Conservation (phyloP, 1,140 invertebrate species). For the Nasonia longicornis region DNA sequence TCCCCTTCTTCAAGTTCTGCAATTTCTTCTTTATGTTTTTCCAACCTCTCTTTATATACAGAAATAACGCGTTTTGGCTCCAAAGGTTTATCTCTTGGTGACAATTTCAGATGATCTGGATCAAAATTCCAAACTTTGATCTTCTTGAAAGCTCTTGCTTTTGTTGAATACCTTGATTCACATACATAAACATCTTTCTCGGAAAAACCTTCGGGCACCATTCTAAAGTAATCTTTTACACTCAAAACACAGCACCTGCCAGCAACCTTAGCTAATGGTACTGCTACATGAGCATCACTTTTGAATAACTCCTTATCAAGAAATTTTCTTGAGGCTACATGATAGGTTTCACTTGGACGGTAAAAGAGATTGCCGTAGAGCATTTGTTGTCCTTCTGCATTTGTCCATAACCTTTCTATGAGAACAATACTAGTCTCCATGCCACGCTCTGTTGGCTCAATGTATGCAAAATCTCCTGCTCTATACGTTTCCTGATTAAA, state of each 20-base stretch:
- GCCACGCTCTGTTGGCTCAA: constrained; percentile 83
- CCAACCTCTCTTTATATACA: constrained; percentile 90
- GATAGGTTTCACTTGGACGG: constrained; percentile 93
- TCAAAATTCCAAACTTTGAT: constrained; percentile 90
- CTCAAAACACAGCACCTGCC: constrained; percentile 94
- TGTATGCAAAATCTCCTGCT: constrained; percentile 92
- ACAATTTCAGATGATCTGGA: constrained; percentile 75
- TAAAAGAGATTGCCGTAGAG: constrained; percentile 83
- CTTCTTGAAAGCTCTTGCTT: constrained; percentile 91
- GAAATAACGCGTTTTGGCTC: constrained; percentile 91
- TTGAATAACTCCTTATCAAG: constrained; percentile 97
- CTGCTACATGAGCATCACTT: constrained; percentile 87
- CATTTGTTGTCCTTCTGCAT: constrained; percentile 86
- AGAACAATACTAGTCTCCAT: constrained; percentile 88
- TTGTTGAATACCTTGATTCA: constrained; percentile 93
- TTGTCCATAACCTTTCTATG: constrained; percentile 90
- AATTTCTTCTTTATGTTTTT: constrained; percentile 91
- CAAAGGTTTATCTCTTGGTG: constrained; percentile 79
- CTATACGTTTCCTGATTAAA: constrained; percentile 81
- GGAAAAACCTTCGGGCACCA: constrained; percentile 85
- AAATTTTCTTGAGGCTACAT: constrained; percentile 94
- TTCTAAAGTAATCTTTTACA: constrained; percentile 95
- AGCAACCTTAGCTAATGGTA: constrained; percentile 88
- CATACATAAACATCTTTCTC: constrained; percentile 98
- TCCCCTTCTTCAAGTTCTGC: constrained; percentile 87